A percentile compares a stretch with the other conserved stretches of the same genome.
These are phyloP conservation scores for Diceros bicornis DNA, from an alignment of 2,797 vertebrate species.

Conservation along the genomic window DNA sequence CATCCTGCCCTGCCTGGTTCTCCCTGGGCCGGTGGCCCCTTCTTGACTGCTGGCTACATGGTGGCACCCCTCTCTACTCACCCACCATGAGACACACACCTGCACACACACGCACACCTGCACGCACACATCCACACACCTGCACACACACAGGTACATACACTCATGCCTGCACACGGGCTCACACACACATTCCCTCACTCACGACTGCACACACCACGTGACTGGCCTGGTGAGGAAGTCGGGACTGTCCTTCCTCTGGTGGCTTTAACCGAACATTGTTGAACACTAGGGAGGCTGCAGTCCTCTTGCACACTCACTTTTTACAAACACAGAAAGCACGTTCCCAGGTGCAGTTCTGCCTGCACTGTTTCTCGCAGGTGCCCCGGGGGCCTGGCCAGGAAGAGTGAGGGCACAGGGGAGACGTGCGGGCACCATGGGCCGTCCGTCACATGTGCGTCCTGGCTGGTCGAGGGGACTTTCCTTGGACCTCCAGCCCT, in stretches of 20 bases:
- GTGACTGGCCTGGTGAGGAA: too few species aligned
- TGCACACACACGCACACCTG: not conserved
- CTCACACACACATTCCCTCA: too few species aligned
- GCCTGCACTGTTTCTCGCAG: not conserved
- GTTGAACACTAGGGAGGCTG: too few species aligned
- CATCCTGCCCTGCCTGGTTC: not conserved
- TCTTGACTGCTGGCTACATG: not conserved
- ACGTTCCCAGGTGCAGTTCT: not conserved
- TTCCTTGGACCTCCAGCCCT: too few species aligned
- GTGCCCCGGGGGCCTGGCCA: not conserved
- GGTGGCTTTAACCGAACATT: too few species aligned
- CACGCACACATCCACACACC: not conserved
- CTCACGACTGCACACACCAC: too few species aligned
- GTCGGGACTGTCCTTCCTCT: too few species aligned
- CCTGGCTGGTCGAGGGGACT: too few species aligned
- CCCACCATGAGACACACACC: not conserved
- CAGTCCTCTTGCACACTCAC: not conserved
- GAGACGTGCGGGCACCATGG: too few species aligned
- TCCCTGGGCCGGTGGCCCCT: not conserved
- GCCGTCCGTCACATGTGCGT: rapidly evolving
- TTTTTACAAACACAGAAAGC: not conserved
- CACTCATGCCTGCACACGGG: too few species aligned
- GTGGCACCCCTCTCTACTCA: not conserved
- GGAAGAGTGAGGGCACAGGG: not conserved
- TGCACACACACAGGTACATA: not conserved